Base-by-base conservation (phyloP, 2,888 invertebrate species). In the Idaea straminata region DNA sequence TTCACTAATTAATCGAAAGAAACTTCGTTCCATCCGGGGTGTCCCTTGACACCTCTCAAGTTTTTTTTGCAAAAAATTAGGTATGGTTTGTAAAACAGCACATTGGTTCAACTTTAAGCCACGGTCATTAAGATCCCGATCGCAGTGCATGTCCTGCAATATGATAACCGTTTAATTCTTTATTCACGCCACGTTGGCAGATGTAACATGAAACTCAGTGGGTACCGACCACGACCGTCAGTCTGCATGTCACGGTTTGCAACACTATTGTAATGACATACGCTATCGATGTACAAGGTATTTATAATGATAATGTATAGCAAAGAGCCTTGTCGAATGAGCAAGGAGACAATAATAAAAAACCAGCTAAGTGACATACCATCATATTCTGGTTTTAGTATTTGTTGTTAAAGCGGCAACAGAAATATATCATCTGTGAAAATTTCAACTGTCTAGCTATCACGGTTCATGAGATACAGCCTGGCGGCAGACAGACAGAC, bases 121-220 rank as follows among this genome's bases (percentile, higher is more conserved):
- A 59, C 10, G 15, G 4, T 16, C 58, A 59, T 4, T 59, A 59
- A 16, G 15, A 59, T 59, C 58, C 58, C 16, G 34, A 34, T 25
- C 59, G 34, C 34, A 5, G 10, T 6, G 16, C 34, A 47, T 47
- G 47, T n/a, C 58, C 58, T 58, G 59, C 10, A 59, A 59, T 34
- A 13, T 34, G 59, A 59, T 59, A 59, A 25, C 34, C 13, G 59
- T 73, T 73, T 75, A 68, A 74, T 82, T 82, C 86, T 84, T 83
- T 80, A 87, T 85, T 85, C 86, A 81, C 78, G 73, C 76, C 79
- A 78, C 83, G 83, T 80, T 80, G 81, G 80, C 78, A 81, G 79
- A 78, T 78, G 86, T 83, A 85, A 87, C 77, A 75, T 74, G 83
- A 86, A 77, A 82, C 83, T 66, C 67, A 75, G 79, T 80, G 81